Evolutionary conservation across 2,888 invertebrate species (phyloP), one percentile per base, ranked within the genome.

Genomic region (Drosophila mayaguana): DNA sequence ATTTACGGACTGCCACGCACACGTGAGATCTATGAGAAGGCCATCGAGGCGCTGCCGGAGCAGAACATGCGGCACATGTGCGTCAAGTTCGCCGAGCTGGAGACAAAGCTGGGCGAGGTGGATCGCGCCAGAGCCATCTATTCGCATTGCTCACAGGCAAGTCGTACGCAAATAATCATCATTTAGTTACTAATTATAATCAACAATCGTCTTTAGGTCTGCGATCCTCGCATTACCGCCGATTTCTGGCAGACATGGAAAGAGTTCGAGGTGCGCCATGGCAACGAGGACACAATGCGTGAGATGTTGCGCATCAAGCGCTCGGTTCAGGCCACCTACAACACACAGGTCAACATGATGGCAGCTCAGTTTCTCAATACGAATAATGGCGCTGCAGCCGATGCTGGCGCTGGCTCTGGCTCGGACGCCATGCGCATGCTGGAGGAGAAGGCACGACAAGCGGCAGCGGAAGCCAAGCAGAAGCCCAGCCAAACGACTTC

Each of bases 231-330:
- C 91, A 98, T 98, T 11, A 97, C 98, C 6, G 95, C 95, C 0
- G 96, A 97, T 64, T 99, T 99, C 93, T 99, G 99, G 99, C 97
- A 98, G 91, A 97, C 97, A 1, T 99, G 99, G 99, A 98, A 99
- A 92, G 98, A 99, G 90, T 99, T 99, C 94, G 99, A 99, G 94
- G 97, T 99, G 20, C 95, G 97, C 54, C 99, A 99, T 93, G 99
- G 99, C 18, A 99, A 99, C 93, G 99, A 99, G 93, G 99, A 99
- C 91, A 99, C 99, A 0, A 98, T 99, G 95, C 94, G 99, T 51
- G 99, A 99, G 94, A 99, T 99, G 99, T 94, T 99, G 83, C 95
- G 99, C 88, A 98, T 99, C 76, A 98, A 99, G 93, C 95, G 99
- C 83, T 98, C 98, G 90, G 97, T 99, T 0, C 98, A 99, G 93